Evolutionary conservation across 2,113 vertebrate genomes (phyloP), one percentile per base, ranked within the genome.

Genomic region (Pterocles gutturalis): DNA sequence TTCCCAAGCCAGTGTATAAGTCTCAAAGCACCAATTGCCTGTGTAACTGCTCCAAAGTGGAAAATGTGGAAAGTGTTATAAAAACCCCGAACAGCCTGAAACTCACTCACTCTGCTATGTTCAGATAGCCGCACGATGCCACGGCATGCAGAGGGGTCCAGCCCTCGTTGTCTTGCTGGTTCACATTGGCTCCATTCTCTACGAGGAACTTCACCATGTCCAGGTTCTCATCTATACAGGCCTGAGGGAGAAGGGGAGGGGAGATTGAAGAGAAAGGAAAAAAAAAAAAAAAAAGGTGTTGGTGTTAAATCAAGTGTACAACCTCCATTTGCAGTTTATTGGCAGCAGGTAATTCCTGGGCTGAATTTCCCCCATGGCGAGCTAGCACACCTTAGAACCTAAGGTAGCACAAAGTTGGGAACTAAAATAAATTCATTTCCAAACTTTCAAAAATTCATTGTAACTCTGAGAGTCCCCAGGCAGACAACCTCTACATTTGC

Each of bases 141-240:
- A 99, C 99, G 1, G 99, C 99, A 10, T 99, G 99, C 43, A 99
- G 99, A 19, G 99, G 99, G 19, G 99, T 99, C 99, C 99, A 99
- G 95, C 99, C 99, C 97, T 99, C 99, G 5, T 98, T 99, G 98
- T 99, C 99, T 31, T 99, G 99, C 96, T 99, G 99, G 98, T 99
- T 99, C 82, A 99, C 98, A 16, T 97, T 97, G 93, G 99, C 99
- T 93, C 98, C 98, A 11, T 97, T 98, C 75, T 99, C 98, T 89
- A 99, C 96, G 48, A 99, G 98, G 96, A 99, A 99, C 73, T 98
- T 98, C 94, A 99, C 99, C 96, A 99, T 99, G 90, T 99, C 99
- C 95, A 99, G 97, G 97, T 99, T 99, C 89, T 99, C 99, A 77
- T 99, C 99, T 69, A 99, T 99, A 92, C 99, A 99, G 73, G 99